Conservation (phyloP, 2,888 invertebrate genomes). For the Philonicus albiceps region DNA sequence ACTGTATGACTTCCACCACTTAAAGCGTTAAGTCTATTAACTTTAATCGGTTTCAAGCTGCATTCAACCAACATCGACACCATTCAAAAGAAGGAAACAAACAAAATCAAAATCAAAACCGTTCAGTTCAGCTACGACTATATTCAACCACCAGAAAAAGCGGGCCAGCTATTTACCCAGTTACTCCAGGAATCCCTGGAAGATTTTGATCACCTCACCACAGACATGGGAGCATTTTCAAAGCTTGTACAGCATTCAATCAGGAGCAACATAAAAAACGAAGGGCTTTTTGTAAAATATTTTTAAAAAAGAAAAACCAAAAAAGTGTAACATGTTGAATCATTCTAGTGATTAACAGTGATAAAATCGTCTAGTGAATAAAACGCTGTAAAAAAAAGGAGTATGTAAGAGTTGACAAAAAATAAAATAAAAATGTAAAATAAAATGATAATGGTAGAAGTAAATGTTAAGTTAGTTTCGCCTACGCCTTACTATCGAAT, state of each 20-base stretch:
- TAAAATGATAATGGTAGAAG: neutral
- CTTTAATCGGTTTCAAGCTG: slow-evolving; percentile 18
- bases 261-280: neutral
- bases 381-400: neutral
- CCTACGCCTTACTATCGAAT: slow-evolving; percentile 38
- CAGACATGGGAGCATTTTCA: neutral
- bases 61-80: neutral
- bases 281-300: slow-evolving; percentile 2
- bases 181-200: neutral
- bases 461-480: slow-evolving; percentile 14
- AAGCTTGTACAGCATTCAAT: neutral
- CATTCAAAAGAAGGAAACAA: neutral
- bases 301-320: neutral
- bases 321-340: neutral
- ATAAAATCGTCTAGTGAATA: slow-evolving; percentile 32
- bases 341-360: slow-evolving; percentile 35
- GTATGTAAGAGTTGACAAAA: neutral
- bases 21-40: neutral
- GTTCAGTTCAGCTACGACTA: neutral
- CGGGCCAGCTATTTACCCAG: neutral
- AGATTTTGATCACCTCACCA: neutral
- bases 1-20: neutral
- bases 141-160: neutral
- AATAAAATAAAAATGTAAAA: neutral
- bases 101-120: neutral